Evolutionary conservation across 2,797 vertebrate genomes (phyloP).

Genomic region (Chelon auratus): DNA sequence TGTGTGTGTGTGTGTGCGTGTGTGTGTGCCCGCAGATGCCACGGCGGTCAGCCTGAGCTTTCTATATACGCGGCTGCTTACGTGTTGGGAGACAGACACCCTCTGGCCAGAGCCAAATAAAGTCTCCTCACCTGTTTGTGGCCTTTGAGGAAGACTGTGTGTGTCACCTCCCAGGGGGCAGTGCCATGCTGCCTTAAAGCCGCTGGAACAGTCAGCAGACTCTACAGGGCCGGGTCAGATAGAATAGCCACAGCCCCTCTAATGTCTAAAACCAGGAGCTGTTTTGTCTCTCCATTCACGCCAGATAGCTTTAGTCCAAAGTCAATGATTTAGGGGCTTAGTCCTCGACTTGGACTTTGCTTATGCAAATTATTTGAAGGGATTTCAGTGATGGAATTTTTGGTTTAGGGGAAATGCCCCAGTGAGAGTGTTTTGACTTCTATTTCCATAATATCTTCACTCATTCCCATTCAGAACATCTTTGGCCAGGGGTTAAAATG

Average conservation of each 20-base stretch:
- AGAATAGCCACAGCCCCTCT: constrained; percentile 40
- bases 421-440: constrained; percentile 30
- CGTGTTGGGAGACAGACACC: constrained; percentile 69
- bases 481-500: constrained; percentile 23
- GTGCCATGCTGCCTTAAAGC: constrained; percentile 75
- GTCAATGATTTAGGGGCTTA: constrained; percentile 49
- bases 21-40: constrained; percentile 18
- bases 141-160: constrained; percentile 77
- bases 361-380: constrained; percentile 52
- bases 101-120: constrained; percentile 78
- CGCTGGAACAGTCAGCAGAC: constrained; percentile 69
- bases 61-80: constrained; percentile 46
- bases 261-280: constrained; percentile 49
- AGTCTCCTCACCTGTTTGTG: constrained; percentile 82
- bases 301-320: constrained; percentile 39
- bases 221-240: constrained; percentile 68
- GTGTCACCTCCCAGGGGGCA: constrained; percentile 76
- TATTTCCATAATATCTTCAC: constrained; percentile 23
- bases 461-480: constrained; percentile 30
- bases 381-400: constrained; percentile 38
- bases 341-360: constrained; percentile 36
- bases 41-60: constrained; percentile 11
- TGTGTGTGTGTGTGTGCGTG: constrained; percentile 35
- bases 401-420: constrained; percentile 21
- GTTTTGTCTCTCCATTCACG: constrained; percentile 61